A percentile compares a stretch with the other conserved stretches of the same genome.
Evolutionary conservation across 64 coral and sea anemone genomes (phyloP).

Genomic region (Dendrophyllia cribrosa): DNA sequence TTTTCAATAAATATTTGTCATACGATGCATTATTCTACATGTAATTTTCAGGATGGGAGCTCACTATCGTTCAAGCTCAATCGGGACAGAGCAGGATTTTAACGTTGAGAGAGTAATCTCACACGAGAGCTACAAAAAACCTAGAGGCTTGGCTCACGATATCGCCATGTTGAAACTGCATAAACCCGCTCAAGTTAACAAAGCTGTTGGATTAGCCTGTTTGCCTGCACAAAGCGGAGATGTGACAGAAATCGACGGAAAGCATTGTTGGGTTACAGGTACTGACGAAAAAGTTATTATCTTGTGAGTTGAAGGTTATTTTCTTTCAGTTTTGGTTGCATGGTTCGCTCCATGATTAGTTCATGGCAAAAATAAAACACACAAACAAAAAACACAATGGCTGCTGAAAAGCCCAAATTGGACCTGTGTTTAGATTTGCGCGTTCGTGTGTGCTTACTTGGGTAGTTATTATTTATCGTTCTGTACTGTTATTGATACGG

Average conservation of each 20-base stretch:
- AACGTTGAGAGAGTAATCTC: slow-evolving; percentile 5
- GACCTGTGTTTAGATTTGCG: no score
- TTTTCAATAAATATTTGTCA: background rate
- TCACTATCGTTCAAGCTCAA: background rate
- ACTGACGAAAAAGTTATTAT: background rate
- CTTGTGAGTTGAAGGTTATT: no score
- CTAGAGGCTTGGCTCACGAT: slow-evolving; percentile 37
- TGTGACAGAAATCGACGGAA: slow-evolving; percentile 28
- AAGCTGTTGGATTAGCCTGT: slow-evolving; percentile 29
- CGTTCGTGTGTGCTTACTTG: no score
- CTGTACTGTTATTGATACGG: no score
- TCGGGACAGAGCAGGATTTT: slow-evolving; percentile 54
- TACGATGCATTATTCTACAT: background rate
- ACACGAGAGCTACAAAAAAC: slow-evolving; percentile 53
- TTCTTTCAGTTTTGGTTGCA: no score
- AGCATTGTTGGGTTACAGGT: slow-evolving; percentile 76
- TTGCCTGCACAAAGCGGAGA: slow-evolving; percentile 15
- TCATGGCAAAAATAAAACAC: no score
- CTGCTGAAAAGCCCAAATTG: no score
- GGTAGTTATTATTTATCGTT: no score
- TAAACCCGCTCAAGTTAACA: slow-evolving; percentile 21
- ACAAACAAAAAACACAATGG: no score
- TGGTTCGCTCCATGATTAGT: no score
- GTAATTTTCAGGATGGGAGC: slow-evolving; percentile 51
- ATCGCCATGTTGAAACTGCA: slow-evolving; percentile 68